Conservation (phyloP, 2,888 invertebrate genomes). For the Archips crataeganus region DNA sequence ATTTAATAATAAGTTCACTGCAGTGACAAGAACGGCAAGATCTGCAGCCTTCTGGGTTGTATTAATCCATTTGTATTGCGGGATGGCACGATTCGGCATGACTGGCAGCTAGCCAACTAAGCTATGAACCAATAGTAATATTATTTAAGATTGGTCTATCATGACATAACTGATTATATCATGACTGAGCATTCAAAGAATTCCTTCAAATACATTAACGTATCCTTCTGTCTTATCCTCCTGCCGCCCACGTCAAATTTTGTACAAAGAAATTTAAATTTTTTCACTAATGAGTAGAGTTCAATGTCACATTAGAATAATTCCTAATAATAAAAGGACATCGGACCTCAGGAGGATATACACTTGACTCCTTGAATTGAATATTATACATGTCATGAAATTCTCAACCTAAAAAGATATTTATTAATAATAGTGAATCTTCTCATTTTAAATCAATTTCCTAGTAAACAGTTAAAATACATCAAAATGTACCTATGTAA, state of each 20-base stretch:
- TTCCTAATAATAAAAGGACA: no score
- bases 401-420: not conserved
- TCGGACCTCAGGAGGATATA: no score
- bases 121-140: not conserved
- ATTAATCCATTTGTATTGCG: constrained; percentile 31
- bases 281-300: no score
- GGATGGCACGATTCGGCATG: not conserved
- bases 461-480: not conserved
- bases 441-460: not conserved
- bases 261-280: no score
- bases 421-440: not conserved
- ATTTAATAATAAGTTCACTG: not conserved
- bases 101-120: constrained; percentile 27
- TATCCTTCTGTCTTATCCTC: not conserved
- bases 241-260: no score
- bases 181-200: not conserved
- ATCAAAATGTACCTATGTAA: not conserved
- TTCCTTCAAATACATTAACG: not conserved
- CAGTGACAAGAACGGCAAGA: constrained; percentile 18
- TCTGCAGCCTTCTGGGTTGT: constrained; percentile 16
- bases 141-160: constrained; percentile 4
- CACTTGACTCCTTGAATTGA: not conserved
- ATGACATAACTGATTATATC: not conserved
- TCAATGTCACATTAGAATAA: no score
- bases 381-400: not conserved